Percentiles rank a stretch among this genome's conserved stretches.
Conservation (phyloP, 92 coral and sea anemone species). For the Palythoa heliodiscus region DNA sequence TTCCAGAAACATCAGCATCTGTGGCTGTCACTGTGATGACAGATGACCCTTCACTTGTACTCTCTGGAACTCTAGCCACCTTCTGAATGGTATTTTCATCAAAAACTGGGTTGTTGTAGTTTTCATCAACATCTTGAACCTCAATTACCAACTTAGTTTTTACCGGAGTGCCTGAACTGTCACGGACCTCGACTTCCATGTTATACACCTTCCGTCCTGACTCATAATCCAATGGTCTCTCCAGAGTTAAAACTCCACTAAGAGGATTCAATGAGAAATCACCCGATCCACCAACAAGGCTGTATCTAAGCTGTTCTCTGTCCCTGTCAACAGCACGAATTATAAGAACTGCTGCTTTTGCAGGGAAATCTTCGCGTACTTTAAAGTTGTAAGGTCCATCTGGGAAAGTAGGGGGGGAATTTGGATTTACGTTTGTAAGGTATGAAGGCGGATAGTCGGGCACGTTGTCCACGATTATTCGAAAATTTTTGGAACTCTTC, state of each 20-base stretch:
- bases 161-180: constrained; percentile 43
- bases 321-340: constrained; percentile 65
- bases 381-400: constrained; percentile 55
- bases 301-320: constrained; percentile 53
- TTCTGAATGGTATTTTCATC: constrained; percentile 26
- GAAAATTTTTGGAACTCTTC: constrained; percentile 23
- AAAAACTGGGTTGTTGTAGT: constrained; percentile 50
- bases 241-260: constrained; percentile 60
- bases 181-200: constrained; percentile 52
- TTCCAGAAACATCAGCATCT: constrained; percentile 70
- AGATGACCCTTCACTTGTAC: constrained; percentile 40
- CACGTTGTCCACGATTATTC: constrained; percentile 10
- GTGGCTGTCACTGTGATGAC: constrained; percentile 80
- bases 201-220: constrained; percentile 36
- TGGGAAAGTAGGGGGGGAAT: constrained; percentile 65
- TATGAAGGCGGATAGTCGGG: constrained; percentile 47
- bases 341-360: constrained; percentile 46
- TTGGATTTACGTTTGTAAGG: constrained; percentile 38
- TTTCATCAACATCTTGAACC: constrained; percentile 64
- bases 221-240: constrained; percentile 48
- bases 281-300: constrained; percentile 45
- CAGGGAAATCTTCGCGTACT: constrained; percentile 66
- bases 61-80: constrained; percentile 42
- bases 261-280: constrained; percentile 41
- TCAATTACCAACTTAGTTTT: constrained; percentile 49